Conservation (phyloP, 2,888 invertebrate genomes). For the Sminthurides aquaticus region DNA sequence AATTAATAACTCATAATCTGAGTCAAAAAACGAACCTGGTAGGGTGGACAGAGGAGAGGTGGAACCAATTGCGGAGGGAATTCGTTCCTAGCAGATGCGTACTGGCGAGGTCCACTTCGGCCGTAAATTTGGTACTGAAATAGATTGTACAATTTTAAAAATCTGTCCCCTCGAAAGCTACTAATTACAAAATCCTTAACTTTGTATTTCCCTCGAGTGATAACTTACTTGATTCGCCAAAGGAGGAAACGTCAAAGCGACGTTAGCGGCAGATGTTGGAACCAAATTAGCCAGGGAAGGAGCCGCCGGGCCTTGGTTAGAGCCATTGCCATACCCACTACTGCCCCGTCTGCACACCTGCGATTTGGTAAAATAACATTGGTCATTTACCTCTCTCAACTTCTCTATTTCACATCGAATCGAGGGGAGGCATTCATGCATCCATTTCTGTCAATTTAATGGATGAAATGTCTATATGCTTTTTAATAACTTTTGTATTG, state of each 20-base stretch:
- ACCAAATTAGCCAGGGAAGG: constrained; percentile 61
- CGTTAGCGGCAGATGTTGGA: constrained; percentile 69
- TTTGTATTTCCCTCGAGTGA: neutral
- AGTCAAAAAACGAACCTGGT: no score
- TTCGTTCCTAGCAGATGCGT: constrained; percentile 60
- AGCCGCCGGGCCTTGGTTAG: constrained; percentile 40
- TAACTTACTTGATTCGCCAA: constrained; percentile 61
- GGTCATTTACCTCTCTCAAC: neutral
- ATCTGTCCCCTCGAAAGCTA: neutral
- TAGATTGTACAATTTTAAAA: constrained; percentile 1
- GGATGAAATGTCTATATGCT: no score
- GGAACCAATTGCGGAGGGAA: constrained; percentile 88
- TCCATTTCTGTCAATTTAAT: no score
- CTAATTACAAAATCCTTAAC: neutral
- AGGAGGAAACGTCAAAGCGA: constrained; percentile 83
- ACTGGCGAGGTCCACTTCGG: constrained; percentile 62
- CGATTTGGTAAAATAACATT: neutral
- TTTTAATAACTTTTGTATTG: no score
- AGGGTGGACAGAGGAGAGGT: constrained; percentile 77
- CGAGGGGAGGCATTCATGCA: neutral
- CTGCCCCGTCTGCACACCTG: constrained; percentile 26
- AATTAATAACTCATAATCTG: no score
- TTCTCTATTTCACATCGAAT: no score
- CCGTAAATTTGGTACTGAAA: constrained; percentile 73
- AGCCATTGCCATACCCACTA: constrained; percentile 20